Evolutionary conservation across 2,888 invertebrate genomes (phyloP), one percentile per base, ranked within the genome.

Genomic region (Sphinx pinastri): DNA sequence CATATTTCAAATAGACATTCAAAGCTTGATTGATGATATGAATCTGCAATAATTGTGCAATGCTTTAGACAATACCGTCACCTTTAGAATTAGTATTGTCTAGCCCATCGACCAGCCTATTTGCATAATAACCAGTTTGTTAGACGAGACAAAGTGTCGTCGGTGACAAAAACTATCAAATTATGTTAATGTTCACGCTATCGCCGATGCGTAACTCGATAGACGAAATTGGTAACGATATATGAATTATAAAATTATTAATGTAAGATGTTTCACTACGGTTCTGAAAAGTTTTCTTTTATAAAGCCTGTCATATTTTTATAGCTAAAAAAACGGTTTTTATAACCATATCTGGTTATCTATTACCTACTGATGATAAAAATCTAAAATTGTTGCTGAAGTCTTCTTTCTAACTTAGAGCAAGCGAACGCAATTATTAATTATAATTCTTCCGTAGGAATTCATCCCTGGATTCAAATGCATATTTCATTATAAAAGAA

Each of bases 41-140:
- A 60, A 16, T 19, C 11, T 49, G 49, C 11, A 55, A 63, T 47
- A 63, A 63, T 63, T 11, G 12, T 25, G 63, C 63, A 47, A 58
- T 4, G 25, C 58, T 31, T 38, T 60, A 60, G 49, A 63, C 63
- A 63, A 16, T n/a, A 13, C 45, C 45, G 47, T 49, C 63, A 63
- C 63, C 63, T 63, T 63, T 63, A 63, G 19, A 19, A 63, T 63
- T 63, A 12, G 55, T 19, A 63, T 63, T 63, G 63, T 63, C 63
- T 63, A 63, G 13, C 12, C 19, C 25, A 25, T 47, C 45, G 25
- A 11, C 12, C 19, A 38, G 12, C 0, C 8, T 10, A 69, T 69
- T 69, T 69, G 69, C 69, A 63, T 69, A 68, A 60, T 58, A 69
- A 69, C 69, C 69, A 63, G 69, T 69, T 38, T 25, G 2, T 25